Evolutionary conservation across 1,140 invertebrate genomes (phyloP), one percentile per base, ranked within the genome.

Genomic region (Drosophila teissieri): DNA sequence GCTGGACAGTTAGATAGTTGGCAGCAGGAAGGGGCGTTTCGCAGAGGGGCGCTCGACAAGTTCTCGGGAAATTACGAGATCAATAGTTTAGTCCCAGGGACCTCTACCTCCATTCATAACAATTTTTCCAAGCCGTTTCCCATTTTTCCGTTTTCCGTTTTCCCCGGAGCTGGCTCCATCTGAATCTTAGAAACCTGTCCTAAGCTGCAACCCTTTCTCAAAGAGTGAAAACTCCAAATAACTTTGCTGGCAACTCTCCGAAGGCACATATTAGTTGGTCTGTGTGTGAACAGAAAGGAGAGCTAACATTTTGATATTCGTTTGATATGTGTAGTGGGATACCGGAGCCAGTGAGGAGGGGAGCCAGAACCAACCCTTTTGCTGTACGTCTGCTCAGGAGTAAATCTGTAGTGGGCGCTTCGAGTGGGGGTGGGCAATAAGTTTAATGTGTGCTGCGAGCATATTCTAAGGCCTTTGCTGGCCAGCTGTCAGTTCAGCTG

Each of bases 371-470:
- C 81, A 85, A 85, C 82, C 82, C 82, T 82, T 85, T 85, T 74
- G 74, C 69, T 88, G 73, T 85, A 73, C 49, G 70, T 11, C 65
- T 73, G 73, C 75, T 62, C 51, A 68, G 76, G 64, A 80, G 73
- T 60, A 70, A 85, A 88, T 85, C 82, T 88, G 74, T 51, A 63
- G 78, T 73, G 19, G 63, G 51, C 15, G 12, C 14, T 17, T 17
- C 27, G 34, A 17, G 14, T n/a, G 37, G 48, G 44, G 40, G 31
- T 31, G 31, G 61, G 80, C 85, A 90, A 90, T 90, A 90, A 90
- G 86, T 90, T 86, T 86, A 90, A 90, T 90, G 79, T 90, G 75
- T 90, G 84, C 80, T 86, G 19, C 56, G 62, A 91, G 88, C 86
- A 90, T 90, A 90, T 90, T 90, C 82, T 73, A 79, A 82, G 81